A percentile compares a stretch with the other conserved stretches of the same genome.
Evolutionary conservation across 1,140 invertebrate genomes (phyloP).

Genomic region (Pristionchus pacificus): DNA sequence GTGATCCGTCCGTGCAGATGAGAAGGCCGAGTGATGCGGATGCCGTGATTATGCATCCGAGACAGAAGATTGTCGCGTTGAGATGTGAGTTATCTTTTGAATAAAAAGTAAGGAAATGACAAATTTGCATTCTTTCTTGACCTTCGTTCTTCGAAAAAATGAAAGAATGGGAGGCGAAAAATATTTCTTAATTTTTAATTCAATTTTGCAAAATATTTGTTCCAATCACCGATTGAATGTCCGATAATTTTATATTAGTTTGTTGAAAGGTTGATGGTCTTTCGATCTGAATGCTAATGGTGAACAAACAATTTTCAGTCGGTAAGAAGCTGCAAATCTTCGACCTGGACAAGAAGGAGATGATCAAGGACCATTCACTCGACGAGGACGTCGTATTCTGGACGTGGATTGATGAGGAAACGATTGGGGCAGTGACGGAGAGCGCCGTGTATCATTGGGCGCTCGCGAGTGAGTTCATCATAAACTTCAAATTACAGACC

Average conservation of each 20-base stretch:
- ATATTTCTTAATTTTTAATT: too few species aligned
- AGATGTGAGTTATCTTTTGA: constrained; percentile 70
- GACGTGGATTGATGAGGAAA: constrained; percentile 99
- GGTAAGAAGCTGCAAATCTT: constrained; percentile 98
- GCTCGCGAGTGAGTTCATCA: constrained; percentile 65
- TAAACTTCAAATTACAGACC: too few species aligned
- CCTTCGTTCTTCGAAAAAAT: too few species aligned
- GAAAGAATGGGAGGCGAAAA: too few species aligned
- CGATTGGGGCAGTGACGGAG: constrained; percentile 94
- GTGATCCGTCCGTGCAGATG: constrained; percentile 88
- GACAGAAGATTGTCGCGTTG: constrained; percentile 86
- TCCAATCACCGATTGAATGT: too few species aligned
- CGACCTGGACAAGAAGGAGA: constrained; percentile 99
- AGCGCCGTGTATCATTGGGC: constrained; percentile 96
- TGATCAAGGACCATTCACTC: constrained; percentile 98
- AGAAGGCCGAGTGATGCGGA: constrained; percentile 95
- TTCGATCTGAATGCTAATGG: too few species aligned
- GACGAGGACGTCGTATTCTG: constrained; percentile 98
- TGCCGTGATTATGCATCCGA: constrained; percentile 99
- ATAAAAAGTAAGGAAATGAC: too few species aligned
- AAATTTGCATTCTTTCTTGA: too few species aligned
- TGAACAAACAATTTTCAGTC: constrained; percentile 65
- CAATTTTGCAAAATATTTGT: too few species aligned
- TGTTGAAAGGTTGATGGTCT: too few species aligned
- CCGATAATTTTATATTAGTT: too few species aligned